Base-by-base conservation (phyloP, 53 echinoderm and acorn worm species). In the Mesocentrotus franciscanus region DNA sequence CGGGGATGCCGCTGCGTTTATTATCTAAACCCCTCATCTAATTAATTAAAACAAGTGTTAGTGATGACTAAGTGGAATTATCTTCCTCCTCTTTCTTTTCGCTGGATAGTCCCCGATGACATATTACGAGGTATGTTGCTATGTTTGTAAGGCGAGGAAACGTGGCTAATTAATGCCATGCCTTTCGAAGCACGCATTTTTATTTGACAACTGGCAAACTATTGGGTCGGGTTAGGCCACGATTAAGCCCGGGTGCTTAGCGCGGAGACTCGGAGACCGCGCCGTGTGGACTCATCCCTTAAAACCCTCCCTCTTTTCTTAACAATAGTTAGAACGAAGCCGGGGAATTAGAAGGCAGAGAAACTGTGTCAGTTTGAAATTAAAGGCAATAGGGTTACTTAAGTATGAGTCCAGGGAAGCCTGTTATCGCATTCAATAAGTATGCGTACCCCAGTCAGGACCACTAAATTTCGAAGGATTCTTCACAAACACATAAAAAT, bases 21-120 rank as follows among this genome's bases (percentile, higher is more conserved):
- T 93, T 78, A 93, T 93, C 93, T 93, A 93, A 93, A 49, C 22
- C 26, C 60, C 76, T 93, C 93, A 93, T 93, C 93, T 93, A 93
- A 93, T 93, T 93, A 93, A 93, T 93, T 93, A 93, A 92, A 93
- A 93, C 93, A 93, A 93, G 93, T 93, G 93, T 93, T 57, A 58
- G 71, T 58, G 93, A 93, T 93, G 93, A 93, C 35, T 93, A 93
- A 93, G 78, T 57, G 42, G 75, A n/a, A 59, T 93, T 93, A 93
- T 76, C 93, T 75, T 59, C 57, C 58, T 8, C 72, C 36, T 92
- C 26, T 29, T 60, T 90, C 15, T 70, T 33, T 64, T 92, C 70
- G 27, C 27, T 56, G 58, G 93, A 93, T 93, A n/a, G 78, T 56
- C 76, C 58, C 76, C 29, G 75, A 27, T 76, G 93, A 76, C 62